Evolutionary conservation across 2,888 invertebrate genomes (phyloP).

Genomic region (Macrosoma leucophasiata): DNA sequence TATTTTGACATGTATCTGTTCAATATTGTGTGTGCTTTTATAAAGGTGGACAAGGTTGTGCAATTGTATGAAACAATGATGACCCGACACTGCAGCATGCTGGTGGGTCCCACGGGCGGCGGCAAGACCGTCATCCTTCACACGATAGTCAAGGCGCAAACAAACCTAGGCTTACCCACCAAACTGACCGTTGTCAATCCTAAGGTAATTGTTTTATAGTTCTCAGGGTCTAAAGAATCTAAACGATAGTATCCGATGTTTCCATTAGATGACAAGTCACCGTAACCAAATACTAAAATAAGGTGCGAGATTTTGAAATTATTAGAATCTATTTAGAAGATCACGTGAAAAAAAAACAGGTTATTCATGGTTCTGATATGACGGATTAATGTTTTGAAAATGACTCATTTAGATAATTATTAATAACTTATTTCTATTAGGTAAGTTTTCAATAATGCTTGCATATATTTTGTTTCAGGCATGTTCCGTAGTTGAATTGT

Average conservation of each 20-base stretch:
- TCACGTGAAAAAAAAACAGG: too few relatives aligned
- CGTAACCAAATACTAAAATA: too few relatives aligned
- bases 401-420: background rate
- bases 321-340: too few relatives aligned
- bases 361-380: too few relatives aligned
- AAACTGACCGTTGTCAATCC: conserved; percentile 89
- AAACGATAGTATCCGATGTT: too few relatives aligned
- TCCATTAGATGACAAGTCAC: too few relatives aligned
- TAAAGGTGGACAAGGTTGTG: conserved; percentile 92
- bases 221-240: too few relatives aligned
- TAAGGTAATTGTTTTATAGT: conserved; percentile 70
- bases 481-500: conserved; percentile 91
- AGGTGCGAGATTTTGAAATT: too few relatives aligned
- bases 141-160: conserved; percentile 86
- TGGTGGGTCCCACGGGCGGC: conserved; percentile 94
- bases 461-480: conserved; percentile 77
- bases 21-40: too few relatives aligned
- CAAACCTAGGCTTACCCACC: conserved; percentile 83
- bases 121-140: conserved; percentile 92
- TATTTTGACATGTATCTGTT: too few relatives aligned
- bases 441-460: background rate
- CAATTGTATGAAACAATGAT: conserved; percentile 97
- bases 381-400: too few relatives aligned
- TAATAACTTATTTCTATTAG: background rate
- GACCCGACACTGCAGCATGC: conserved; percentile 93